A percentile compares a stretch with the other conserved stretches of the same genome.
Conservation (phyloP, 1,140 invertebrate species). For the Thalassaphorura encarpata region DNA sequence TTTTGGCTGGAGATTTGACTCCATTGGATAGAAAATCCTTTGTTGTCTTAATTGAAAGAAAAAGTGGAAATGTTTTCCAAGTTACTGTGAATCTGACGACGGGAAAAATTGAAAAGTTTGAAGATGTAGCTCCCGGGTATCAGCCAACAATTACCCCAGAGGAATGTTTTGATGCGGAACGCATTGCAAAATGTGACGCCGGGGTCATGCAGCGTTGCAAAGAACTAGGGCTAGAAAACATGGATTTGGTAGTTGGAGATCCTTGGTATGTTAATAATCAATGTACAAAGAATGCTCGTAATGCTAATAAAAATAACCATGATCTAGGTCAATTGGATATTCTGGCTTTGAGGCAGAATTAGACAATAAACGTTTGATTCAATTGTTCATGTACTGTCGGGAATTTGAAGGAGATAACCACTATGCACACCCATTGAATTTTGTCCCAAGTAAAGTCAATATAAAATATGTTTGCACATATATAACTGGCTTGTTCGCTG, state of each 20-base stretch:
- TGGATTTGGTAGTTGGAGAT: slow-evolving; percentile 4
- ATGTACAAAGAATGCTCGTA: background rate
- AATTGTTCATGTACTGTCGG: slow-evolving; percentile 29
- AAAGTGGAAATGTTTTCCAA: slow-evolving; percentile 15
- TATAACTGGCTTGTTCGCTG: background rate
- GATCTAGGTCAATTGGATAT: slow-evolving; percentile 23
- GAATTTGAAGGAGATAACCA: slow-evolving; percentile 28
- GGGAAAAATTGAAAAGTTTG: slow-evolving; percentile 14
- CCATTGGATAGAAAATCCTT: slow-evolving; percentile 13
- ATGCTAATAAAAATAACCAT: background rate
- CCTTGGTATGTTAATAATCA: slow-evolving; percentile 1
- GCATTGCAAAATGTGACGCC: slow-evolving; percentile 2
- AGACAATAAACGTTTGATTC: slow-evolving; percentile 22
- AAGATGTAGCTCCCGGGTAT: slow-evolving; percentile 4
- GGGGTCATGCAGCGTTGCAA: background rate
- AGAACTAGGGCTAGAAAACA: slow-evolving; percentile 1
- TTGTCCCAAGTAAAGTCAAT: slow-evolving; percentile 12
- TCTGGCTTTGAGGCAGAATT: slow-evolving; percentile 19
- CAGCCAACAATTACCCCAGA: slow-evolving; percentile 26
- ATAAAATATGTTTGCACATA: no score
- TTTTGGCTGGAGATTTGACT: background rate
- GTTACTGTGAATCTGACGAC: slow-evolving; percentile 21
- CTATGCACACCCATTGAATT: slow-evolving; percentile 30
- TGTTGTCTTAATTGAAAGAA: slow-evolving; percentile 13
- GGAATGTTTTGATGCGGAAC: slow-evolving; percentile 8